phyloP scores from a whole-genome alignment of 1,140 invertebrate species.

The Anastrepha ludens region DNA sequence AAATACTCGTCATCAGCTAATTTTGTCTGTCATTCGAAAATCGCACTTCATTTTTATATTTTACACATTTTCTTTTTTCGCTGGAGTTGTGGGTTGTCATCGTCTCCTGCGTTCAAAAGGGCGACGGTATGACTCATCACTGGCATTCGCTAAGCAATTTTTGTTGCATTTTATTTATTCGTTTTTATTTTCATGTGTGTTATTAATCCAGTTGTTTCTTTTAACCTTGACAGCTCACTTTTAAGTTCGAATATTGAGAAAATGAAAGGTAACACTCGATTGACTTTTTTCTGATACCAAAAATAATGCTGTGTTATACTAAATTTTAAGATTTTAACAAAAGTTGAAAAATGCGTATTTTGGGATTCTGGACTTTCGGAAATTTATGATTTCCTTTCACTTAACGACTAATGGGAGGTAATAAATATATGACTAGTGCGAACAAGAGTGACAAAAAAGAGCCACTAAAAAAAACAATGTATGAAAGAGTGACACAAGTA shows the following conservation, averaged over 20 bases:
- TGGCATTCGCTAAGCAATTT: background rate
- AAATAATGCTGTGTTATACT: too few relatives aligned
- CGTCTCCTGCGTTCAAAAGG: background rate
- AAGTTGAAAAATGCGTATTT: background rate
- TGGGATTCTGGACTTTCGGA: background rate
- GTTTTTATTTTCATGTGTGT: background rate
- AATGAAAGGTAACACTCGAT: background rate
- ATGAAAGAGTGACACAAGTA: too few relatives aligned
- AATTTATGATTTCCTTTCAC: background rate
- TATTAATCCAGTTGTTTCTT: background rate
- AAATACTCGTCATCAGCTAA: background rate
- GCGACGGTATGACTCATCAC: background rate
- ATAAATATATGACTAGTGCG: too few relatives aligned
- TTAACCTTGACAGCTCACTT: conserved; percentile 21
- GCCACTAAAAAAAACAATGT: too few relatives aligned
- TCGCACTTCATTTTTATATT: conserved; percentile 5
- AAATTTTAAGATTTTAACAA: background rate
- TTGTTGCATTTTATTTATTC: background rate
- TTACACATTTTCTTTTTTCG: background rate
- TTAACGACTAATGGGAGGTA: background rate
- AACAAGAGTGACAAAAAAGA: too few relatives aligned
- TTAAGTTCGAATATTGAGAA: background rate
- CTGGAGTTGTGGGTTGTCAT: background rate
- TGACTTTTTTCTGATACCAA: background rate
- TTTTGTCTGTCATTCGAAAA: background rate